Evolutionary conservation across 2,797 vertebrate species (phyloP), one percentile per base, ranked within the genome.

Genomic region (Sebastes oblongus): DNA sequence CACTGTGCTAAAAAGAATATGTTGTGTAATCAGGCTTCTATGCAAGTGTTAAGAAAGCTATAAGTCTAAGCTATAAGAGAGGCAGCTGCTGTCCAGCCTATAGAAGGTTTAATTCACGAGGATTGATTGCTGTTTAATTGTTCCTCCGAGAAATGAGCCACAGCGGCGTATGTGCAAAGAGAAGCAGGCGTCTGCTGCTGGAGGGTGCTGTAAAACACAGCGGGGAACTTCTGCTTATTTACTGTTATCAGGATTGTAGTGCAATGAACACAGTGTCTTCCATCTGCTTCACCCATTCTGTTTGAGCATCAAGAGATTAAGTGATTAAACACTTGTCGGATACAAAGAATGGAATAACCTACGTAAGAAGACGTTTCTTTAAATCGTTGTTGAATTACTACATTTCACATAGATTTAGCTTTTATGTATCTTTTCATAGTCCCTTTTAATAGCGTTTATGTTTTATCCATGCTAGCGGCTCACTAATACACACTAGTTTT

Each of bases 91-190:
- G 39, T 75, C 76, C 87, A 76, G 71, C 79, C 39, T 42, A 76
- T 68, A 67, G 34, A 42, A 42, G 75, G 52, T 79, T 82, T 89
- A 72, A 89, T 72, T 88, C 75, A 71, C 66, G 42, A 82, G 16
- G 77, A 84, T 14, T 80, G 82, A 94, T 92, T 68, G 73, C 71
- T n/a, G 82, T 88, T 89, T 93, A 86, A 94, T 93, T 54, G 84
- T 81, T 83, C 22, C 83, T 68, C 56, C 4, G 30, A 54, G 78
- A 90, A 91, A 90, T 75, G 83, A 91, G 86, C 76, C 72, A 12
- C 65, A 78, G 81, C 78, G 46, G 81, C 36, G 52, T n/a, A 12
- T 79, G 68, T 67, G 80, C 70, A 69, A 59, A 80, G 76, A 83
- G 22, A 60, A 81, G 34, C 72, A 39, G 60, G 59, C 75, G 22